Evolutionary conservation across 1,140 invertebrate species (phyloP), one percentile per base, ranked within the genome.

Genomic region (Eulimnadia texana): DNA sequence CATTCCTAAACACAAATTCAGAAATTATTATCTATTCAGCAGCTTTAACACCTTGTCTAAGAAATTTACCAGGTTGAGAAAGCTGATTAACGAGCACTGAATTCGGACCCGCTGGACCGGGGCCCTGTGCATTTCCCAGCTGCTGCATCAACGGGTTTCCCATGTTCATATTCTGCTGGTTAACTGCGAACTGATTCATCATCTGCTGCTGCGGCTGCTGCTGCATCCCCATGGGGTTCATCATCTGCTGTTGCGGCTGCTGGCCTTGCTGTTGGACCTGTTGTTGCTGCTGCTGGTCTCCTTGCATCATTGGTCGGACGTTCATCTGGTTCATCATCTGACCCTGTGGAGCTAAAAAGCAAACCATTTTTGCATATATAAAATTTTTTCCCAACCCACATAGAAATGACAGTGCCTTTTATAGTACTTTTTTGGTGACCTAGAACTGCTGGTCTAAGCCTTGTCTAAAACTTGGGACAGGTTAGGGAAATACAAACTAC

Each of bases 311-410:
- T 16, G 60, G 51, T 47, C 63, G 50, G 28, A 53, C 49, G 19
- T 61, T 62, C 63, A 65, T 65, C 28, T 62, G 58, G 3, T 52
- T 52, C 23, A 62, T 57, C 61, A 60, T 55, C 55, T 63, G 62
- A 52, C 16, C 28, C 29, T 63, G 64, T 56, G 59, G 58, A 25
- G 33, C 33, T 42, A 16, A 6, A 42, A 6, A 42, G 16, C 33
- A 42, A n/a, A n/a, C n/a, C n/a, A n/a, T n/a, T n/a, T n/a, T n/a
- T n/a, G n/a, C n/a, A n/a, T n/a, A n/a, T n/a, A n/a, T n/a, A n/a
- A n/a, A n/a, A n/a, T n/a, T n/a, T n/a, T n/a, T n/a, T n/a, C n/a
- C n/a, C n/a, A n/a, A n/a, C n/a, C n/a, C n/a, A n/a, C n/a, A n/a
- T n/a, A n/a, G n/a, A n/a, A n/a, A n/a, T n/a, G n/a, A n/a, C n/a